These are phyloP conservation scores for Sciurus vulgaris DNA, from an alignment of 2,797 vertebrate genomes.

Conservation along the genomic window DNA sequence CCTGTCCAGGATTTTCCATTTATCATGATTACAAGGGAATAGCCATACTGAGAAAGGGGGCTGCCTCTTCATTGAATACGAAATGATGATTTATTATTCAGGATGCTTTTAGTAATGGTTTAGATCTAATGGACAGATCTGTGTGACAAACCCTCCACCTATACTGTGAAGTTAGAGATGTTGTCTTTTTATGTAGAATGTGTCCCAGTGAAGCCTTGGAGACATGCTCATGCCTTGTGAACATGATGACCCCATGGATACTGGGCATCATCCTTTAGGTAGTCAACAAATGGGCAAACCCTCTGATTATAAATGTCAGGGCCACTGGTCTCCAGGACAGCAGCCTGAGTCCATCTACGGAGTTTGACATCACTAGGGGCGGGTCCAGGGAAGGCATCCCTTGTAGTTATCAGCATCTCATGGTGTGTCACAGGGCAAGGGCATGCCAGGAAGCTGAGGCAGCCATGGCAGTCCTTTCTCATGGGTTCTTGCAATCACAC, in stretches of 20 bases:
- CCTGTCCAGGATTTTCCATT: conserved; percentile 89
- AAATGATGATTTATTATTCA: conserved; percentile 89
- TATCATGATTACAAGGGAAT: conserved; percentile 89
- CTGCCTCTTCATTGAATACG: conserved; percentile 86
- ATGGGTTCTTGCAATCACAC: too few species aligned
- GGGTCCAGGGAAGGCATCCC: too few species aligned
- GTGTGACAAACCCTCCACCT: conserved; percentile 84
- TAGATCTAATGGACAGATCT: conserved; percentile 86
- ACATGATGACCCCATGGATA: fast-evolving
- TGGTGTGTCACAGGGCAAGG: too few species aligned
- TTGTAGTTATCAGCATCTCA: background rate
- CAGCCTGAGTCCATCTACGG: background rate
- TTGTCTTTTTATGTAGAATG: conserved; percentile 82
- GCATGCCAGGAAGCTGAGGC: too few species aligned
- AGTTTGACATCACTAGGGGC: background rate
- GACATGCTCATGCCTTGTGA: fast-evolving
- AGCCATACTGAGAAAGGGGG: conserved; percentile 84
- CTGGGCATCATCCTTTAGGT: background rate
- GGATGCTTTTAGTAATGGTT: conserved; percentile 84
- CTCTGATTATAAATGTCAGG: background rate
- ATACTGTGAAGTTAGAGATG: conserved; percentile 85
- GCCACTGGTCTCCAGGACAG: background rate
- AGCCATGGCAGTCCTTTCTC: too few species aligned
- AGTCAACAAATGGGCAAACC: background rate
- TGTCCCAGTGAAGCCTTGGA: conserved; percentile 73